Evolutionary conservation across 2,113 vertebrate species (phyloP), one percentile per base, ranked within the genome.

Genomic region (Brachypodius melanocephalos): DNA sequence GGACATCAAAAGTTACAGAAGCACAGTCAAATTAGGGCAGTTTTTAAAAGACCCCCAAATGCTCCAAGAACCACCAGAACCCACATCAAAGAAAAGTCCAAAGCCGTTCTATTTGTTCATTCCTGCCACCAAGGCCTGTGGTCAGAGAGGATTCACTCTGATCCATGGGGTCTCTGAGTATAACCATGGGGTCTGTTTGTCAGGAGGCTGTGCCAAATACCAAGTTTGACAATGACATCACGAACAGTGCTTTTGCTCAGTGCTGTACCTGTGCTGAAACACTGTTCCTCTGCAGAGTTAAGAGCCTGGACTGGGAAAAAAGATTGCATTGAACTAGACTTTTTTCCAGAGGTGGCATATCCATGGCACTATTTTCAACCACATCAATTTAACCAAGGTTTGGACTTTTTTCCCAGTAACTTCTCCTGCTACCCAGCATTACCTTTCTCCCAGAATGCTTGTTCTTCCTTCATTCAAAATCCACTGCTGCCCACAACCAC

Each of bases 101-200:
- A 62, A 81, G 6, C 25, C 7, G 3, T 61, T 29, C 6, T 59
- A 2, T 43, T 38, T n/a, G 21, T 74, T 40, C 18, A 43, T 57
- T 69, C 25, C 18, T 45, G 24, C 6, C 7, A 6, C 26, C 31
- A 63, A 31, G 19, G 29, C 29, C 32, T 84, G 40, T 26, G 77
- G 8, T 32, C 38, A 59, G 31, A 38, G 24, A 28, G 42, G 36
- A 77, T 40, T 68, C 26, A 5, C 22, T 19, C 28, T 75, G 8
- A n/a, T 34, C 20, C 1, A 0, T 17, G 24, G 12, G 4, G 0
- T 42, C 45, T 58, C 58, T 59, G 17, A 2, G 0, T 20, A 6
- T 12, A 17, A 20, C 49, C 19, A 4, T 10, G 8, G 34, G 29
- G 4, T 51, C 36, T 29, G 2, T 18, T 22, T 10, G 12, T 28